Conservation (phyloP, 2,113 vertebrate genomes). For the Crotalus tigris region DNA sequence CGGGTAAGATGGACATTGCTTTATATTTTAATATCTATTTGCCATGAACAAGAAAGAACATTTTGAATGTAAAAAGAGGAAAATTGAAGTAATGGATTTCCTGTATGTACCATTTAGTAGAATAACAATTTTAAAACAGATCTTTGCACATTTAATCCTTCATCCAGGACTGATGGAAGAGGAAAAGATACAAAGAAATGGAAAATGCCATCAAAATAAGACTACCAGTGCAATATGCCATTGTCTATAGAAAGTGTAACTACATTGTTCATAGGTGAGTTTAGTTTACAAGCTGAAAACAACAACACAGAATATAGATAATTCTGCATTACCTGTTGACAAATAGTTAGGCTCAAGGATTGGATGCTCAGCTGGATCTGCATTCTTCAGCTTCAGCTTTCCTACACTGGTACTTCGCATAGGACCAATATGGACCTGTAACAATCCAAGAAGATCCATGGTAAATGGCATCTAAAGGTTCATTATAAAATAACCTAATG, state of each 20-base stretch:
- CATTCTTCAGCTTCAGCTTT: conserved; percentile 88
- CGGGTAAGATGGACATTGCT: background rate
- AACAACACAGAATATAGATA: background rate
- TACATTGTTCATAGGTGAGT: background rate
- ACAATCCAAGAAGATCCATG: accelerated
- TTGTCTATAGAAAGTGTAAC: background rate
- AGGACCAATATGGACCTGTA: conserved; percentile 90
- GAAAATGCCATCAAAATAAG: background rate
- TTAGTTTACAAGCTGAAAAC: background rate
- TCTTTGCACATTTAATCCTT: background rate
- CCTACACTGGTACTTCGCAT: conserved; percentile 88
- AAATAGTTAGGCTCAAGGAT: conserved; percentile 93
- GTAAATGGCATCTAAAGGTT: background rate
- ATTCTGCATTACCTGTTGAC: conserved; percentile 77
- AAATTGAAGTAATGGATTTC: background rate
- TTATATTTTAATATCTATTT: background rate
- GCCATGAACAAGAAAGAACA: background rate
- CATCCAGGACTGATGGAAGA: background rate
- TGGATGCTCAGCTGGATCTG: conserved; percentile 83
- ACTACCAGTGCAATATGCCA: background rate
- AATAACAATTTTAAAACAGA: background rate
- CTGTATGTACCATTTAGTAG: background rate
- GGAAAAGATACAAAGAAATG: background rate
- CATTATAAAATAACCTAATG: background rate
- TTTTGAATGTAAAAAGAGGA: background rate